Percentiles rank a stretch among this genome's conserved stretches.
Evolutionary conservation across 2,888 invertebrate genomes (phyloP).

Genomic region (Sycophila texana): DNA sequence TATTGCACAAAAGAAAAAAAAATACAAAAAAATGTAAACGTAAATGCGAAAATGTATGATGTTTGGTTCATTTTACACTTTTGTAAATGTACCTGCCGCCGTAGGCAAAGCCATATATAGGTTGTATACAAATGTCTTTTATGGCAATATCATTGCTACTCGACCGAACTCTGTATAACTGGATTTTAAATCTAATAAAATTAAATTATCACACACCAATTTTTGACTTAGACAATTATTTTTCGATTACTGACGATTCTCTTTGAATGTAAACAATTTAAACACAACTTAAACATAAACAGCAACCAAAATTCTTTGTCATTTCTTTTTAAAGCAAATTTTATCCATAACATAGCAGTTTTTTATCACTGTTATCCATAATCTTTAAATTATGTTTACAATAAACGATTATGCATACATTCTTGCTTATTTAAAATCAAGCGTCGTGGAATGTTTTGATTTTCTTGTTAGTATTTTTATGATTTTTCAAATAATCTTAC

Average conservation of each 20-base stretch:
- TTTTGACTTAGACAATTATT: slow-evolving; percentile 27
- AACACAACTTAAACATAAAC: slow-evolving; percentile 19
- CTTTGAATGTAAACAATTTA: slow-evolving; percentile 5
- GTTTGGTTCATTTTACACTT: slow-evolving; percentile 49
- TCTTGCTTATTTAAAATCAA: too few relatives aligned
- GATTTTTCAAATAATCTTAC: too few relatives aligned
- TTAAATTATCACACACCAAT: slow-evolving; percentile 43
- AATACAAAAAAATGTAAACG: slow-evolving; percentile 21
- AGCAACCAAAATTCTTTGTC: neutral
- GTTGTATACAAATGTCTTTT: slow-evolving; percentile 50
- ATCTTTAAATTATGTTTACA: too few relatives aligned
- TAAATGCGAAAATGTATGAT: neutral
- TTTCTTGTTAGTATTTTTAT: too few relatives aligned
- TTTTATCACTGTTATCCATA: too few relatives aligned
- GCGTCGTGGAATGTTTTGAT: too few relatives aligned
- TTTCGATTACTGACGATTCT: neutral
- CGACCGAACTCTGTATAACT: slow-evolving; percentile 46
- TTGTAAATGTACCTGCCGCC: slow-evolving; percentile 51
- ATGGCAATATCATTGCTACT: slow-evolving; percentile 47
- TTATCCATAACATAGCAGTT: too few relatives aligned
- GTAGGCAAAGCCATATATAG: slow-evolving; percentile 50
- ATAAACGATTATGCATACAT: too few relatives aligned
- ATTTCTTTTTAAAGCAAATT: too few relatives aligned
- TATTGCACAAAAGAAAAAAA: slow-evolving; percentile 52
- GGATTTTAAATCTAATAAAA: slow-evolving; percentile 52